Percentiles rank a stretch among this genome's conserved stretches.
Conservation (phyloP, 2,888 invertebrate genomes). For the Meloe dianella region DNA sequence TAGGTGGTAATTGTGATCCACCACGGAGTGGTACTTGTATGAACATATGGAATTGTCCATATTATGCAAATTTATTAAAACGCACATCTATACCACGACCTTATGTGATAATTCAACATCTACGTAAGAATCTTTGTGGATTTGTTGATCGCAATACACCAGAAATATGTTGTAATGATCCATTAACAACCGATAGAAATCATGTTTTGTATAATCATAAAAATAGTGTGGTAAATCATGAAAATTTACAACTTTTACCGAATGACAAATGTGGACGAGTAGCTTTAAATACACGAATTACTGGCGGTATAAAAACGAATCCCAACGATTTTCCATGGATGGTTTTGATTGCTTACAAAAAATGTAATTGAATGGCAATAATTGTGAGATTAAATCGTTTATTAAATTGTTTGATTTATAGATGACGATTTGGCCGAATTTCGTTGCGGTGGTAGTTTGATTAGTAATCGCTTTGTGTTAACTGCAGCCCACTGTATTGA, state of each 20-base stretch:
- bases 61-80: constrained; percentile 48
- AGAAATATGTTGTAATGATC: constrained; percentile 64
- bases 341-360: constrained; percentile 69
- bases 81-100: constrained; percentile 47
- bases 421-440: constrained; percentile 49
- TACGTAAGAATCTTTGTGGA: constrained; percentile 57
- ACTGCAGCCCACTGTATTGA: constrained; percentile 68
- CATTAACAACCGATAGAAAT: constrained; percentile 3
- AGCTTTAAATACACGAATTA: constrained; percentile 63
- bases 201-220: not conserved
- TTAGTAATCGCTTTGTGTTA: constrained; percentile 60
- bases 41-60: constrained; percentile 49
- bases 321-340: constrained; percentile 78
- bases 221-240: constrained; percentile 52
- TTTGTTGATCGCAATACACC: constrained; percentile 54
- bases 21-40: constrained; percentile 44
- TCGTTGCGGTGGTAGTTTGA: constrained; percentile 62
- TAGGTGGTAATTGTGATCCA: constrained; percentile 33
- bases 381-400: not conserved
- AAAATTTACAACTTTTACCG: constrained; percentile 55
- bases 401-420: constrained; percentile 36
- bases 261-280: constrained; percentile 65
- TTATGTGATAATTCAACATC: constrained; percentile 43
- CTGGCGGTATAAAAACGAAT: constrained; percentile 66
- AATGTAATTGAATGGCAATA: constrained; percentile 32